These are phyloP conservation scores for Excalfactoria chinensis DNA, from an alignment of 2,113 vertebrate species.

Conservation along the genomic window DNA sequence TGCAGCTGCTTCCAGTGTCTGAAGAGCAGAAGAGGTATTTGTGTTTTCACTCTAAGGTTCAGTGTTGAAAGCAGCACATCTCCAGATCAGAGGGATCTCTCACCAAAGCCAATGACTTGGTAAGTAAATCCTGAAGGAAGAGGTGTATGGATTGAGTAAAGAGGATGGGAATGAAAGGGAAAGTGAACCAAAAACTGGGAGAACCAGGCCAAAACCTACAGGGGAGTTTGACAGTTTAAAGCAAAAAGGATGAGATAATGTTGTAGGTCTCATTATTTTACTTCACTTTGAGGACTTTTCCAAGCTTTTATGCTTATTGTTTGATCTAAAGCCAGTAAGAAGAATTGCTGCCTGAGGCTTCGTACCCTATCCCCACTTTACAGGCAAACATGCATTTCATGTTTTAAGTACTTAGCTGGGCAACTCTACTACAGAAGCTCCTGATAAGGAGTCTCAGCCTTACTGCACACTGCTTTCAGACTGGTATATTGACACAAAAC, in stretches of 20 bases:
- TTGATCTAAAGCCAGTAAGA: background rate
- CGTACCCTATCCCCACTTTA: background rate
- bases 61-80: background rate
- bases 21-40: background rate
- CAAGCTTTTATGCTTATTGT: background rate
- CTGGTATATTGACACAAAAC: background rate
- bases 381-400: background rate
- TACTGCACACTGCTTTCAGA: background rate
- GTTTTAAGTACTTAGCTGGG: background rate
- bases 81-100: background rate
- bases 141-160: background rate
- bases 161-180: background rate
- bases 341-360: background rate
- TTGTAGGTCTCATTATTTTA: background rate
- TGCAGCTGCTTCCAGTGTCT: background rate
- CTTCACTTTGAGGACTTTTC: background rate
- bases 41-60: background rate
- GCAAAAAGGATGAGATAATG: background rate
- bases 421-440: background rate
- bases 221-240: background rate
- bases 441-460: background rate
- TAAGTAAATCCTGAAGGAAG: constrained; percentile 1
- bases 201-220: background rate
- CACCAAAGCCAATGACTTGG: background rate
- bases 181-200: background rate